These are phyloP conservation scores for Platycnemis pennipes DNA, from an alignment of 2,888 invertebrate genomes.

Conservation along the genomic window DNA sequence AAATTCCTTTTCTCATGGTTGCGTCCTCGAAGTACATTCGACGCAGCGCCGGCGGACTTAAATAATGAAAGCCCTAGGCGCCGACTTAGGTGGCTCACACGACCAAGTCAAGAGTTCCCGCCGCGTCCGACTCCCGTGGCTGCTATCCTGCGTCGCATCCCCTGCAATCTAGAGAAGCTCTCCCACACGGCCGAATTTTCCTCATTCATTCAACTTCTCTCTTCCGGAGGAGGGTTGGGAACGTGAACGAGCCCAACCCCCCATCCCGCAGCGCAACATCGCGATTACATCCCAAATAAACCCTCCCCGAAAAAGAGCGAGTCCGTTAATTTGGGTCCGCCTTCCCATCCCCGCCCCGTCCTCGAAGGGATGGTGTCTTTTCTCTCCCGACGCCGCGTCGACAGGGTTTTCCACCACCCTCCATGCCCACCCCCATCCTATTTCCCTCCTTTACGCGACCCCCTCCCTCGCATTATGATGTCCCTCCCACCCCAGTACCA, in stretches of 20 bases:
- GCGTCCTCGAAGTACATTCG: no score
- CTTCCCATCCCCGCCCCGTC: neutral
- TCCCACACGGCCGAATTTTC: no score
- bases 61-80: no score
- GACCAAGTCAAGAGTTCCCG: neutral
- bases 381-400: neutral
- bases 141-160: neutral
- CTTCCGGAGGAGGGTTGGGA: neutral
- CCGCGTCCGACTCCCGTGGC: neutral
- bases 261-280: neutral
- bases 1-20: no score
- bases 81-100: no score
- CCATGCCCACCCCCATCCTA: neutral
- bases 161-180: no score
- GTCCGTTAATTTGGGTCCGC: conserved; percentile 59
- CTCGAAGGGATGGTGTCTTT: neutral
- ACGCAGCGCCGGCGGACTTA: no score
- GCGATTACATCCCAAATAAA: conserved; percentile 58
- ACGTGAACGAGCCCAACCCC: neutral
- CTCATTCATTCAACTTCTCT: conserved; percentile 21
- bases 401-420: neutral
- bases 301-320: neutral
- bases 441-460: conserved; percentile 47
- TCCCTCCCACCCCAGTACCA: neutral
- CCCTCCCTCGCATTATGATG: neutral